phyloP scores from a whole-genome alignment of 2,797 vertebrate species.

The Babyrousa celebensis region DNA sequence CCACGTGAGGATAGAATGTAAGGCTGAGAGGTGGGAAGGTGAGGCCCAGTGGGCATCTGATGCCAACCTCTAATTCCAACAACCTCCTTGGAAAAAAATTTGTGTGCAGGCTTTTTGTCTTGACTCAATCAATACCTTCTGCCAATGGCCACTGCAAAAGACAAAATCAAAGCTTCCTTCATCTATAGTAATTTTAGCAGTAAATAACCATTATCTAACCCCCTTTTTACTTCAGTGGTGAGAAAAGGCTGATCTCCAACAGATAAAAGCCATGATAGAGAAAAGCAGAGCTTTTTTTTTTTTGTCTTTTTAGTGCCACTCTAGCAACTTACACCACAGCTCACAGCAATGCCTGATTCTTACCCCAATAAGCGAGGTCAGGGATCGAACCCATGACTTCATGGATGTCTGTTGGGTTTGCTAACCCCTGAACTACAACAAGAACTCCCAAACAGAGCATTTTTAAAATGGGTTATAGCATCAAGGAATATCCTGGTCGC shows the following conservation, averaged over 20 bases:
- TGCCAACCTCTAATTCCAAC: not conserved
- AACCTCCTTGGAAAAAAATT: not conserved
- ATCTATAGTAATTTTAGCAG: not conserved
- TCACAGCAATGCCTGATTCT: too few species aligned
- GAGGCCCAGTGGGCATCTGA: rapidly evolving
- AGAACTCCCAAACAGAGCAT: not conserved
- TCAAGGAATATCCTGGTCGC: not conserved
- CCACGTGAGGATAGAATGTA: not conserved
- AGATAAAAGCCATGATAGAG: not conserved
- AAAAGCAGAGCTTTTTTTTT: not conserved
- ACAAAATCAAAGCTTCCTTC: not conserved
- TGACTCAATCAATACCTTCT: not conserved
- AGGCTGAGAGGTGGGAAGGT: not conserved
- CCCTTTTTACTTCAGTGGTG: not conserved
- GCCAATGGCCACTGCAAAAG: not conserved
- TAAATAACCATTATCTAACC: too few species aligned
- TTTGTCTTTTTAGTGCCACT: too few species aligned
- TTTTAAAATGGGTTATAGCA: not conserved
- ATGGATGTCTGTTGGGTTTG: too few species aligned
- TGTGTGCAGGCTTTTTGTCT: rapidly evolving
- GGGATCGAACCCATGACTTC: too few species aligned
- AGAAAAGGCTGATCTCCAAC: not conserved
- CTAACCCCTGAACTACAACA: too few species aligned
- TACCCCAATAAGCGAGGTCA: too few species aligned
- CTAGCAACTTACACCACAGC: too few species aligned